Base-by-base conservation (phyloP, 2,797 vertebrate species). In the Agapornis canus region DNA sequence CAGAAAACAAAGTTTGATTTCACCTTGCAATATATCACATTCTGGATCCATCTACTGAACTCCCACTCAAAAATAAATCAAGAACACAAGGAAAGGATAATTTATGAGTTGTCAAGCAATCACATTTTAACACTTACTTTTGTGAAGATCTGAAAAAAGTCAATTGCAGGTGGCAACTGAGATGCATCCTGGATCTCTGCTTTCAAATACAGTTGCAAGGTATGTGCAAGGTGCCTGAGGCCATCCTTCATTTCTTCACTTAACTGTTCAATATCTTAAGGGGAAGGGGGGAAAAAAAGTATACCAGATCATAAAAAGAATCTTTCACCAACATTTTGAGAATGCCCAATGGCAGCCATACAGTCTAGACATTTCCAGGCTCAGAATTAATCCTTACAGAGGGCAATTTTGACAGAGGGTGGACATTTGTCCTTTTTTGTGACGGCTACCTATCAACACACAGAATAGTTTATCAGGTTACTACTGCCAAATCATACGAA, bases 241-340 rank as follows among this genome's bases (percentile, higher is more conserved):
- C 99, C 99, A 18, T 98, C 97, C 96, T 97, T 99, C 98, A 99
- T 99, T 94, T 99, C 98, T 97, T 99, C 98, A 83, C 98, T 98
- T 96, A 99, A 97, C 32, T 96, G 98, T 91, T 95, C 97, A 88
- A 97, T 94, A 96, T 98, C 98, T 98, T 95, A 90, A 32, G 59
- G 76, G 73, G 12, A 75, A 65, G 9, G 21, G n/a, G 9, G 22
- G 3, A 48, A 79, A 97, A 94, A 90, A 95, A 89, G 83, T 25
- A 90, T 12, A 84, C 43, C 29, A 79, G 82, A 59, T 91, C 40
- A 32, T 77, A 68, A 94, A 89, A 47, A 76, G 59, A 92, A 92
- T 19, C 54, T 91, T 96, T 84, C 47, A 22, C 13, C 68, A 91
- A 77, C 37, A 71, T 83, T 96, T 95, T 93, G 61, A 89, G 96